A percentile compares a stretch with the other conserved stretches of the same genome.
Conservation (phyloP, 1,140 invertebrate genomes). For the Brachionus paranguensis region DNA sequence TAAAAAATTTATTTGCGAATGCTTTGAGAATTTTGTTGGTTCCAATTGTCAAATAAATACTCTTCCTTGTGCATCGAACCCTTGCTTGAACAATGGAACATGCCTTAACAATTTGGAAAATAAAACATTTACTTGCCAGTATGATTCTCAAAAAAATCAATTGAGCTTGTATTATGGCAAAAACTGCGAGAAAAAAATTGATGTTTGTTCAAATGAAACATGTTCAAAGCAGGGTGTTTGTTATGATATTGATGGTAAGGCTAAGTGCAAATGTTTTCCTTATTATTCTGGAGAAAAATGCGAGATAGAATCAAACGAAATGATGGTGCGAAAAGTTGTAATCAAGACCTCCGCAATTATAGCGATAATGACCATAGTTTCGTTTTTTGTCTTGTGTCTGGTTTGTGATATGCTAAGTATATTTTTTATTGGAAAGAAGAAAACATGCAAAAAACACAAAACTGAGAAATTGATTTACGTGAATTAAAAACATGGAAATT, state of each 20-base stretch:
- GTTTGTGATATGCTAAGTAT: background rate
- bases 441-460: background rate
- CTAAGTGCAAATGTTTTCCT: background rate
- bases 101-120: background rate
- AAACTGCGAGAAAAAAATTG: conserved; percentile 12
- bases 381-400: background rate
- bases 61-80: background rate
- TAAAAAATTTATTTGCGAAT: background rate
- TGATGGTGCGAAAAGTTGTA: background rate
- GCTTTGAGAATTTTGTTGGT: background rate
- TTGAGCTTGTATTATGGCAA: background rate
- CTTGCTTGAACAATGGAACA: conserved; percentile 20
- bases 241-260: background rate
- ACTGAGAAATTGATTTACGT: background rate
- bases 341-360: background rate
- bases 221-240: conserved; percentile 19
- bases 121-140: background rate
- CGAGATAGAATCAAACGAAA: background rate
- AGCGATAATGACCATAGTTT: background rate
- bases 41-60: background rate
- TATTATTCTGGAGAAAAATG: background rate
- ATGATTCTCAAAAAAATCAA: background rate
- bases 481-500: background rate
- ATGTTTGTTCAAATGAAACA: conserved; percentile 16
- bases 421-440: background rate